A percentile compares a stretch with the other conserved stretches of the same genome.
Conservation (phyloP, 2,888 invertebrate species). For the Agonopterix heracliana region DNA sequence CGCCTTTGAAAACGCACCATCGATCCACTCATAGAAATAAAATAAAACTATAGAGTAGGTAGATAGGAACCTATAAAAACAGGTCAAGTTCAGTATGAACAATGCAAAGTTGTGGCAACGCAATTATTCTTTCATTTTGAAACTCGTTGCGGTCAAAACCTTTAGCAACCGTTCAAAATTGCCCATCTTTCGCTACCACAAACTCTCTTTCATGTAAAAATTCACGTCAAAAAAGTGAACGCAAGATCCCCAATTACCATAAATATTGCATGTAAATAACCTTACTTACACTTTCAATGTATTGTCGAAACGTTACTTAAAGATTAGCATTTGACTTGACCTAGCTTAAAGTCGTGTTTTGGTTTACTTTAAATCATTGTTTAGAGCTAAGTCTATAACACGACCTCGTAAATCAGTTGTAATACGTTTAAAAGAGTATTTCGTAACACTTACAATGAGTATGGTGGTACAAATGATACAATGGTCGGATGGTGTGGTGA, state of each 20-base stretch:
- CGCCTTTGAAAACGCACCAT: too few relatives aligned
- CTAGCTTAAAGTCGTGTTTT: conserved; percentile 13
- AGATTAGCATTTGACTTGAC: conserved; percentile 11
- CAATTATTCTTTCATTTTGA: too few relatives aligned
- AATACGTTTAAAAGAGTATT: conserved; percentile 13
- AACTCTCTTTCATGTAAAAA: conserved; percentile 30
- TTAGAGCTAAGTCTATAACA: conserved; percentile 16
- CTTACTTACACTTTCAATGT: conserved; percentile 8
- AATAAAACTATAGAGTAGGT: too few relatives aligned
- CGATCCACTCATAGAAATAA: too few relatives aligned
- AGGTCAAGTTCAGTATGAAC: background rate
- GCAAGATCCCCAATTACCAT: conserved; percentile 38
- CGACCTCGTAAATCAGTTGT: conserved; percentile 25
- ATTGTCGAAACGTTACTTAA: conserved; percentile 9
- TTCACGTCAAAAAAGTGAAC: conserved; percentile 34
- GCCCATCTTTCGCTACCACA: background rate
- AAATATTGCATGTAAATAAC: conserved; percentile 35
- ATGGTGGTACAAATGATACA: background rate
- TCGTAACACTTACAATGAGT: conserved; percentile 26
- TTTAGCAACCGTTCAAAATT: background rate
- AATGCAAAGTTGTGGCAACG: too few relatives aligned
- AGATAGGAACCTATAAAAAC: too few relatives aligned
- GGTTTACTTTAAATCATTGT: conserved; percentile 16
- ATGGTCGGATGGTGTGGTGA: conserved; percentile 30
- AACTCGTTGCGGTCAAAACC: too few relatives aligned